phyloP scores from a whole-genome alignment of 2,888 invertebrate genomes.

The Nomada lathburiana region DNA sequence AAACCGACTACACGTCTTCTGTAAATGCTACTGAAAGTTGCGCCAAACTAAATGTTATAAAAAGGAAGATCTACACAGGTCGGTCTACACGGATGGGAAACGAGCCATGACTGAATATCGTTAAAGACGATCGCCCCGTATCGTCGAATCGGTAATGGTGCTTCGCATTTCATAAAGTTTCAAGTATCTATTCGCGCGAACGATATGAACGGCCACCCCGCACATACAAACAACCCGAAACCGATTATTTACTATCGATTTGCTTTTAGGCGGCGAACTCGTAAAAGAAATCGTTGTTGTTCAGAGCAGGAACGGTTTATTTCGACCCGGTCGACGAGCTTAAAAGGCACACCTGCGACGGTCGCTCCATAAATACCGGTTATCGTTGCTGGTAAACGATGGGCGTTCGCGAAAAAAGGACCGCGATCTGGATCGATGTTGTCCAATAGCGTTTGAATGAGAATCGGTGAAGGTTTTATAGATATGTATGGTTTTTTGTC shows the following conservation, averaged over 20 bases:
- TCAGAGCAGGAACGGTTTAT: conserved; percentile 6
- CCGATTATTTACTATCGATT: conserved; percentile 56
- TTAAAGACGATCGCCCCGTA: neutral
- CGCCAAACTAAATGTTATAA: too few relatives aligned
- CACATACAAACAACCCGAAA: neutral
- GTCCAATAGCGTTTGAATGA: too few relatives aligned
- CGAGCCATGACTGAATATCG: neutral
- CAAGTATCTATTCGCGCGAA: conserved; percentile 7
- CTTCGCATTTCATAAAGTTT: conserved; percentile 40
- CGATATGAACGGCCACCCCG: conserved; percentile 6
- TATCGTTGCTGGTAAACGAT: neutral
- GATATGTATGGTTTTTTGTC: too few relatives aligned
- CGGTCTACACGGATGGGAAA: neutral
- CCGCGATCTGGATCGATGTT: too few relatives aligned
- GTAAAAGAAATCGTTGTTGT: conserved; percentile 49
- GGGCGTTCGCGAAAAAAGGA: too few relatives aligned
- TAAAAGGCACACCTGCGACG: conserved; percentile 45
- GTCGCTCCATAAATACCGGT: conserved; percentile 16
- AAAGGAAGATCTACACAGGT: neutral
- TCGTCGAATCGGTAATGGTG: conserved; percentile 14
- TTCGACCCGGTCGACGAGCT: conserved; percentile 20
- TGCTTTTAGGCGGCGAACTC: conserved; percentile 41
- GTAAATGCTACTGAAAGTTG: neutral
- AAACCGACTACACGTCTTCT: too few relatives aligned
- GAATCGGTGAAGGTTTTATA: too few relatives aligned